A percentile compares a stretch with the other conserved stretches of the same genome.
Evolutionary conservation across 92 coral and sea anemone species (phyloP).

Genomic region (Actinernus sp.): DNA sequence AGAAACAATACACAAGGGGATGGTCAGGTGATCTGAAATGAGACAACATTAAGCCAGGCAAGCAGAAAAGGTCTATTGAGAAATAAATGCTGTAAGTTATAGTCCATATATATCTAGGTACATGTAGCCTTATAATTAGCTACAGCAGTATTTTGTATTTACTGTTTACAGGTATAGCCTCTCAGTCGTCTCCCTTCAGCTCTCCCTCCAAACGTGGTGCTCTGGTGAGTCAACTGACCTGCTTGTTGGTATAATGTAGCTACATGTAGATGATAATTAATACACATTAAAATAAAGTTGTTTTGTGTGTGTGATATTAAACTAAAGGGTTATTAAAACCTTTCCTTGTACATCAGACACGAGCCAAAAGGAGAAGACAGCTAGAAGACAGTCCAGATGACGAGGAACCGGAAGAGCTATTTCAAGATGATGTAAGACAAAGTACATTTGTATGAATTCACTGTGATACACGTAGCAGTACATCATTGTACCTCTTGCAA

Average conservation of each 20-base stretch:
- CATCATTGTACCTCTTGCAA: no score
- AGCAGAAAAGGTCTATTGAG: no score
- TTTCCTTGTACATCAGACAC: constrained; percentile 23
- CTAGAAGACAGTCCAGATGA: constrained; percentile 73
- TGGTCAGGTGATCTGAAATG: no score
- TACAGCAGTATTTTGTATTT: not conserved
- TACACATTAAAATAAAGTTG: not conserved
- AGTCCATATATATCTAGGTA: no score
- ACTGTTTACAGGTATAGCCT: constrained; percentile 68
- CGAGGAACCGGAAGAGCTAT: constrained; percentile 30
- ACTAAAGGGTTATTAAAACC: no score
- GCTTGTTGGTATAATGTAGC: no score
- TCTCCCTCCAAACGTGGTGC: constrained; percentile 74
- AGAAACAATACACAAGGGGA: no score
- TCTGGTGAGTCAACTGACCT: constrained; percentile 61
- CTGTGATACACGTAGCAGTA: not conserved
- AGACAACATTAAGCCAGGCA: no score
- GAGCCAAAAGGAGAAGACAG: constrained; percentile 73
- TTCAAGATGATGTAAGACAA: constrained; percentile 67
- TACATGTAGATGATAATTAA: not conserved
- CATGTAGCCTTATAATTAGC: no score
- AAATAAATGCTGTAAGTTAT: no score
- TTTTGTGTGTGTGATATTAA: no score
- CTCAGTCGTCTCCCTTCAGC: constrained; percentile 79
- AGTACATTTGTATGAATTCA: no score